Evolutionary conservation across 2,113 vertebrate genomes (phyloP), one percentile per base, ranked within the genome.

Genomic region (Oreochromis niloticus): DNA sequence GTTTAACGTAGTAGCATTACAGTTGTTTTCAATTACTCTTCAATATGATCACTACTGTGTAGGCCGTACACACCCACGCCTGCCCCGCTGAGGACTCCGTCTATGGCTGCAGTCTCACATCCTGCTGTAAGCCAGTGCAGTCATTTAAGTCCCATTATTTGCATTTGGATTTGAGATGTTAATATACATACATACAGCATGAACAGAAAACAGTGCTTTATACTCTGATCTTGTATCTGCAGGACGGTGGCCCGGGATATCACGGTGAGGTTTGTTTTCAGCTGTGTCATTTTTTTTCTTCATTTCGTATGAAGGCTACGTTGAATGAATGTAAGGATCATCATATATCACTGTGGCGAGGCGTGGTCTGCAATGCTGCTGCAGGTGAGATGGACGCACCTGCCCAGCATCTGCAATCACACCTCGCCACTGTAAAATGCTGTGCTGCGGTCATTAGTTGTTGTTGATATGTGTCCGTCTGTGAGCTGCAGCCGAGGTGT

Each of bases 11-110:
- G 2, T 12, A 78, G 9, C 9, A 19, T 30, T 48, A 2, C 16
- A 5, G 71, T 12, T 59, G n/a, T 48, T 6, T n/a, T 39, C 2
- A 66, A 48, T 3, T 30, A 6, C 8, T 36, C 61, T 30, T 43
- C 7, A 3, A 0, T 5, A 24, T 61, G 1, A 81, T 13, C 85
- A n/a, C 12, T 27, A 7, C 16, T 84, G 43, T 78, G 4, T 48
- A 95, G 95, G 57, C 85, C 85, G 9, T 41, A 94, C 87, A 95
- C 93, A 0, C 90, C 95, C 22, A 96, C 92, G 3, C 86, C 96
- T 3, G 87, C 85, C 78, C 93, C 95, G 7, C 94, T 96, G 87
- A 95, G 93, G 85, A 97, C 96, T 2, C 96, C 96, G 41, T 93
- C 92, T 16, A 93, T 85, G 89, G 90, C 88, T 10, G 85, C 93